Evolutionary conservation across 2,888 invertebrate species (phyloP), one percentile per base, ranked within the genome.

Genomic region (Sclerodermus sp.): DNA sequence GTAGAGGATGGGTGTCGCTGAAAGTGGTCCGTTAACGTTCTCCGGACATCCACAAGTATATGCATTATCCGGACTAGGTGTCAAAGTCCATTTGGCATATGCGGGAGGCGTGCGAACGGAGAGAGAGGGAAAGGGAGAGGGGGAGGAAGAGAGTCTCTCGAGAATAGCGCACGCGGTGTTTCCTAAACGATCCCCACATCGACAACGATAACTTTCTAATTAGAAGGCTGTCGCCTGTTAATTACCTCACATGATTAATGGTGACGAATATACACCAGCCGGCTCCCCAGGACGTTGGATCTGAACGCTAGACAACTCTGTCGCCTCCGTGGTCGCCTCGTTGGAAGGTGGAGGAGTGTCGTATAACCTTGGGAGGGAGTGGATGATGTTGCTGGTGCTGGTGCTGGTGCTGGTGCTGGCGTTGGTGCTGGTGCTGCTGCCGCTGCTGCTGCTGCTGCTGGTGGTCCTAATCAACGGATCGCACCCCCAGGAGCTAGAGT

Each of bases 181-280:
- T 12, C 40, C 50, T 42, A 45, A 47, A 37, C 47, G 53, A 57
- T 53, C 39, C 57, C 36, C 49, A 64, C 66, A 68, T 66, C 64
- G 62, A 62, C 55, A 64, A 60, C 68, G 70, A 71, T 73, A 72
- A 71, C 65, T 71, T 70, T 71, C 67, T 71, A 71, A 72, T 73
- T 71, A 71, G 69, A 64, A 64, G 60, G 55, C 64, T 70, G 70
- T 67, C 67, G 61, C 59, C 53, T 61, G 68, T 68, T 73, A 73
- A 74, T 73, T 71, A 73, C 67, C 66, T 52, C 56, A 64, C 55
- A 62, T 71, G 71, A 72, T 73, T 69, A 69, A 70, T 72, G 68
- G 61, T 64, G 67, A 65, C 64, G 58, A 63, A 65, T 68, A 58
- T 57, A 57, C 45, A 39, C 37, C 50, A 47, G 31, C 44, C 49